Conservation (phyloP, 2,888 invertebrate genomes). For the Salpingus planirostris region DNA sequence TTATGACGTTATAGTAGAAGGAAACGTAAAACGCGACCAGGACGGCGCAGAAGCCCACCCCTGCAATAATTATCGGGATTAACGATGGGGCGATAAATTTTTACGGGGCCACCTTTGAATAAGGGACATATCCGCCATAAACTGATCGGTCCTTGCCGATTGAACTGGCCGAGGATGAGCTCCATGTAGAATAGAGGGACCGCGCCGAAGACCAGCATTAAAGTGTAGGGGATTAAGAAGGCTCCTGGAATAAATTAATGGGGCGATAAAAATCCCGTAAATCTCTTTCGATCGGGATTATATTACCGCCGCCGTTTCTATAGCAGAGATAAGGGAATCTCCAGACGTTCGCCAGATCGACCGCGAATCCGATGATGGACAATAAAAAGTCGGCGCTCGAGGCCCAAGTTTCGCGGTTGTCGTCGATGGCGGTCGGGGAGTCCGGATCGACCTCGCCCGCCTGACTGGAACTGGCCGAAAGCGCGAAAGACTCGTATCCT, state of each 20-base stretch:
- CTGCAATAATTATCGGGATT: too few species aligned
- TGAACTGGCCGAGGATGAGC: conserved; percentile 66
- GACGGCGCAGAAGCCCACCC: conserved; percentile 71
- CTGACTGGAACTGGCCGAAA: conserved; percentile 39
- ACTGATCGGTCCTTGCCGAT: conserved; percentile 66
- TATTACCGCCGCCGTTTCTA: conserved; percentile 66
- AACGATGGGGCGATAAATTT: neutral
- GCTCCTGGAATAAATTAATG: conserved; percentile 58
- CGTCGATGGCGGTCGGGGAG: conserved; percentile 37
- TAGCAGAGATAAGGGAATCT: conserved; percentile 72
- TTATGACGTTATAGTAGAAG: conserved; percentile 78
- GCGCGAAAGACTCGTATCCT: conserved; percentile 37
- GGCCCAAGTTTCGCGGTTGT: conserved; percentile 70
- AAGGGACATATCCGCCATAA: conserved; percentile 78
- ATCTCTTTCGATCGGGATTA: neutral
- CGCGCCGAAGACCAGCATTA: conserved; percentile 68
- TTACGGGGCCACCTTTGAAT: conserved; percentile 57
- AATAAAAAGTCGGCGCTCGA: conserved; percentile 73
- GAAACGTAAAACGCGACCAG: conserved; percentile 73
- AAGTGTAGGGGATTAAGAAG: conserved; percentile 64
- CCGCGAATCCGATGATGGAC: conserved; percentile 78
- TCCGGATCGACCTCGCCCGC: conserved; percentile 37
- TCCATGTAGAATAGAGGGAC: conserved; percentile 75
- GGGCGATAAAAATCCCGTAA: too few species aligned
- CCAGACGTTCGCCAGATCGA: conserved; percentile 83